A percentile compares a stretch with the other conserved stretches of the same genome.
Conservation (phyloP, 2,113 vertebrate species). For the Pantherophis guttatus region DNA sequence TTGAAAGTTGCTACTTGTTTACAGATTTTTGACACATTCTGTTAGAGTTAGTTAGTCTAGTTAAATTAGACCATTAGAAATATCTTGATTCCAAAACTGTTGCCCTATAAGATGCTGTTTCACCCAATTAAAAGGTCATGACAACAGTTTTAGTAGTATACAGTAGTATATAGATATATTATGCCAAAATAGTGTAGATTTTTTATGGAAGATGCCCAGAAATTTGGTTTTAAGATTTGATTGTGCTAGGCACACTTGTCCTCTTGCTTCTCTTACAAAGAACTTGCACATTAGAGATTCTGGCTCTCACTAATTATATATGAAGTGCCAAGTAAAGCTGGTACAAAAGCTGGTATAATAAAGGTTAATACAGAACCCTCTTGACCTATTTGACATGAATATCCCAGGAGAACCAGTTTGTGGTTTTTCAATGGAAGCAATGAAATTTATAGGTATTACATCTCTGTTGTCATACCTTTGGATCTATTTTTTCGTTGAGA, state of each 20-base stretch:
- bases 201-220: not conserved
- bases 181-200: not conserved
- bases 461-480: not conserved
- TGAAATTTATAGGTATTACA: not conserved
- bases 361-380: not conserved
- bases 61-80: too few species aligned
- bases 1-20: too few species aligned
- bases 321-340: not conserved
- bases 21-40: too few species aligned
- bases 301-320: not conserved
- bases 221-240: not conserved
- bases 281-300: not conserved
- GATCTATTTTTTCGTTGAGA: not conserved
- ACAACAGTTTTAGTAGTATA: not conserved
- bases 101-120: not conserved
- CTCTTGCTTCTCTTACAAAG: not conserved
- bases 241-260: not conserved
- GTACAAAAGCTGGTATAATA: not conserved
- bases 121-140: not conserved
- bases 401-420: not conserved
- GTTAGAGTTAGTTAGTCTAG: too few species aligned
- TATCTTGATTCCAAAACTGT: too few species aligned
- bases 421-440: not conserved
- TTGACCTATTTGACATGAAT: not conserved
- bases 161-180: not conserved